Evolutionary conservation across 2,888 invertebrate genomes (phyloP), one percentile per base, ranked within the genome.

Genomic region (Synergus itoensis): DNA sequence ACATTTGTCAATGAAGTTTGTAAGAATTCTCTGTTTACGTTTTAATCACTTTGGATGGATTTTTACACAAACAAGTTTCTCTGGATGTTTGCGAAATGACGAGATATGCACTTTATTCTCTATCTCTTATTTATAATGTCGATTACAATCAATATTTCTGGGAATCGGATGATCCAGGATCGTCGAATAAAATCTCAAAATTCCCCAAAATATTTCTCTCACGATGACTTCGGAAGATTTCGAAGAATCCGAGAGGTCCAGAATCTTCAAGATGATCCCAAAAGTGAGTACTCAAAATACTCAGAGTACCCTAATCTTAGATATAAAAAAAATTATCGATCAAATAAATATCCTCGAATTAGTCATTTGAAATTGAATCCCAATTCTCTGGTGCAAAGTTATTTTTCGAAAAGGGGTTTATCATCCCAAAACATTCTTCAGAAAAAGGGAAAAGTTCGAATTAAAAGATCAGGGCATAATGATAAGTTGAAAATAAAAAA

Each of bases 41-140:
- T 28, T 69, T 28, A 28, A 45, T 36, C 8, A 28, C 69, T 48
- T 48, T 36, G 5, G 16, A 69, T 48, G 8, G 8, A 21, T 69
- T 67, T 69, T 69, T 69, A 48, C 21, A 14, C 1, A 1, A 14
- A 36, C 8, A 28, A 9, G n/a, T 69, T 69, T 11, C 45, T 53
- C 28, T 45, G 4, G 28, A 81, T 83, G 78, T 36, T 53, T 53
- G 62, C 80, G 80, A 48, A 65, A 82, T 83, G 82, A 83, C 57
- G 78, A 81, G 82, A 78, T 81, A 84, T 84, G 84, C 80, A 75
- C 43, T 69, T 53, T 9, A 80, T 80, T n/a, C 9, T 82, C 41
- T 60, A 79, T 41, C 43, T 80, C 1, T 60, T 82, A 76, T 48
- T 81, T 77, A 48, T 48, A 48, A 48, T 69, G 28, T 40, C 28